phyloP scores from a whole-genome alignment of 2,113 vertebrate genomes.

The Mustela nigripes region DNA sequence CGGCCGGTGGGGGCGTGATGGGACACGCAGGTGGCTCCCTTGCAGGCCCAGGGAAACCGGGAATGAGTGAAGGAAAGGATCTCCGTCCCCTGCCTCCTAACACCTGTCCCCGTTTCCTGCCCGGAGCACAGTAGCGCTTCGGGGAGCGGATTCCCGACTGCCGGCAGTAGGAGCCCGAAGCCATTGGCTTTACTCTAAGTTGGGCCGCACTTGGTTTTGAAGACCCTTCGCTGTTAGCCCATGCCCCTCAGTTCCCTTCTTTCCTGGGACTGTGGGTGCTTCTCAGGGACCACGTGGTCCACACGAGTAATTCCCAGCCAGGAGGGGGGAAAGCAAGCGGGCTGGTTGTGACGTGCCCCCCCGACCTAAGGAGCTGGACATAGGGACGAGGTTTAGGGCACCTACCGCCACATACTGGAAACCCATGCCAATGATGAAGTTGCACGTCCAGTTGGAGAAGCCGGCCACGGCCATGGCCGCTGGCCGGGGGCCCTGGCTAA shows the following conservation, averaged over 20 bases:
- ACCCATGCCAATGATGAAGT: conserved; percentile 94
- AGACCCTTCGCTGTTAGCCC: background rate
- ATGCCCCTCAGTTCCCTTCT: background rate
- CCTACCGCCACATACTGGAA: conserved; percentile 94
- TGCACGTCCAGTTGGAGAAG: conserved; percentile 94
- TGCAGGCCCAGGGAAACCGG: background rate
- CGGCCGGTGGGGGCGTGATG: background rate
- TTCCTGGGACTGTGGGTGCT: background rate
- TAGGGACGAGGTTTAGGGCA: background rate
- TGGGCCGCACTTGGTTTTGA: background rate
- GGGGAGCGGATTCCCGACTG: background rate
- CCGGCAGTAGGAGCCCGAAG: background rate
- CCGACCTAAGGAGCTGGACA: background rate
- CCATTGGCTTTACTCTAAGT: background rate
- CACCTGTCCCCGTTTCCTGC: background rate
- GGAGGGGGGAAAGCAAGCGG: background rate
- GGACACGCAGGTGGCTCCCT: background rate
- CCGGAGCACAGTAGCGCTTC: background rate
- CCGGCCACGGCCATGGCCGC: conserved; percentile 94
- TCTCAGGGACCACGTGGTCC: background rate
- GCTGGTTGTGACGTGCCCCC: background rate
- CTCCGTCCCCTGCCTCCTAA: background rate
- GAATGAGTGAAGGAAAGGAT: conserved; percentile 10
- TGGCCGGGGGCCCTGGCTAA: conserved; percentile 94
- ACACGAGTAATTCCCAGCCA: background rate